Base-by-base conservation (phyloP, 2,888 invertebrate genomes). In the Hydrotaea cyrtoneurina region DNA sequence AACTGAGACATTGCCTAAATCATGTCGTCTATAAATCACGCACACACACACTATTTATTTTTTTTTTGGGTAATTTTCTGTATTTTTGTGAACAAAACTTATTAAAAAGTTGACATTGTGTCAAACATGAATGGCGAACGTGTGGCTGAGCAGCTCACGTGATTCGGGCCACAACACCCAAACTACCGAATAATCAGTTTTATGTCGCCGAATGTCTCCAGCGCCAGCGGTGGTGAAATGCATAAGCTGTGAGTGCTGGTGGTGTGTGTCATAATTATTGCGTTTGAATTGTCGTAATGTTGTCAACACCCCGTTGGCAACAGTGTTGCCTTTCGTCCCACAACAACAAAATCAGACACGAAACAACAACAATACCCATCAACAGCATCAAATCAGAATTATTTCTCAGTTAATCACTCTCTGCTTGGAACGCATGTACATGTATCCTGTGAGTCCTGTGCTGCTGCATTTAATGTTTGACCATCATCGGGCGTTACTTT, bases 241-340 rank as follows among this genome's bases (percentile, higher is more conserved):
- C 7, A 31, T 31, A 7, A 7, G 2, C 31, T 31, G 31, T 31
- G 7, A 17, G 19, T 43, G 66, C 1, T 66, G 53, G 76, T 78
- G 73, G 78, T 81, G 78, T 81, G 78, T 78, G 80, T 79, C 83
- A 82, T 87, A 87, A 87, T 87, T 87, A 87, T 87, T 80, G 83
- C 85, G 81, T 86, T 87, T 82, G 86, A 87, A 86, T 86, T 85
- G 86, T 84, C 80, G 77, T 84, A 83, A 83, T 76, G 84, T 80
- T 86, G 87, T 87, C 87, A 86, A 87, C 87, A 87, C 87, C 86
- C 87, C 84, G 76, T 76, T 69, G 85, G 82, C 82, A 59, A 59
- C 55, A 71, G 69, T 77, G 76, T 80, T 74, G 79, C 77, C 76
- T 85, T 81, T 59, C 50, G 13, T 7, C n/a, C 50, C 50, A n/a